phyloP scores from a whole-genome alignment of 2,888 invertebrate genomes.

The Apamea anceps region DNA sequence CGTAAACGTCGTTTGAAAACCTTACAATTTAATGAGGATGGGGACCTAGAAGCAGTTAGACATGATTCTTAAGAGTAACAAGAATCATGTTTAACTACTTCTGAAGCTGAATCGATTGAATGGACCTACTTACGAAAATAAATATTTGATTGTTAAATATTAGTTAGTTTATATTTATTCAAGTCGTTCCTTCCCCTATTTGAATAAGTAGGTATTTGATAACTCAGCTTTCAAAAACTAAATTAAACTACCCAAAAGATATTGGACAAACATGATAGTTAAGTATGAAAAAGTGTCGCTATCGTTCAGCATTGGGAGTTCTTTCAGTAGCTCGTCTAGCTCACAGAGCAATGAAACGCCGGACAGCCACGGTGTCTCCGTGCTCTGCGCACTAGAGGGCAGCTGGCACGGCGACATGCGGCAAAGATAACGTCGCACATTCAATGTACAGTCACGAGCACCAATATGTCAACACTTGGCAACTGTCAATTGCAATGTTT shows the following conservation, averaged over 20 bases:
- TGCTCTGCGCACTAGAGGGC: background rate
- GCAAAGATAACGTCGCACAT: too few species aligned
- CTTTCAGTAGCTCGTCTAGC: background rate
- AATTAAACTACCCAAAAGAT: background rate
- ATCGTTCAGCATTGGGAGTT: background rate
- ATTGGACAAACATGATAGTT: background rate
- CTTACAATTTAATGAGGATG: constrained; percentile 73
- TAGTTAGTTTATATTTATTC: background rate
- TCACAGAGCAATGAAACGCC: background rate
- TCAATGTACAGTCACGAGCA: too few species aligned
- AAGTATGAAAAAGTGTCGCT: background rate
- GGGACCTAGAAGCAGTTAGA: constrained; percentile 69
- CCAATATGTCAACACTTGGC: too few species aligned
- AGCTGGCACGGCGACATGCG: too few species aligned
- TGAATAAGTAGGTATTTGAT: background rate
- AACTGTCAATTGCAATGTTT: too few species aligned
- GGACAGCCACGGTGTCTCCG: background rate
- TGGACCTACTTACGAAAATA: background rate
- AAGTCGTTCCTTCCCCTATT: background rate
- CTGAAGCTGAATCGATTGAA: constrained; percentile 1
- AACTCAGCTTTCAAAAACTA: background rate
- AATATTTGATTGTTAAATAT: background rate
- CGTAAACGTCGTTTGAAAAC: constrained; percentile 76
- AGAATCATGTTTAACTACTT: background rate
- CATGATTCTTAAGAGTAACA: constrained; percentile 44